phyloP scores from a whole-genome alignment of 2,888 invertebrate species.

The Eristalis arbustorum region DNA sequence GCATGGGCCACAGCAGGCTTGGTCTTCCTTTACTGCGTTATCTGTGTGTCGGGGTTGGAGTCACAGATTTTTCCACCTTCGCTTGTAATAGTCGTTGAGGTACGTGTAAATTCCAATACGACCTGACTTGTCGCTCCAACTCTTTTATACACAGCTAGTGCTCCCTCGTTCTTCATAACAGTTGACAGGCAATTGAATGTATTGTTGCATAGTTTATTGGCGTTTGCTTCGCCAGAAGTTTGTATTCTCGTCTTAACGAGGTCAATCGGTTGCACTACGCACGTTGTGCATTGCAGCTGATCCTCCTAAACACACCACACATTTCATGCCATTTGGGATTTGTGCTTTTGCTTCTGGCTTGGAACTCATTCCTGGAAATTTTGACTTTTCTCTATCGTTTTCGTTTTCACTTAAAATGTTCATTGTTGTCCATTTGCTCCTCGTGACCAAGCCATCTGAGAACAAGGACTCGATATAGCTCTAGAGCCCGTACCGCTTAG shows the following conservation, averaged over 20 bases:
- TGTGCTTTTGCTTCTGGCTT: background rate
- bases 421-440: too few species aligned
- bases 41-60: too few species aligned
- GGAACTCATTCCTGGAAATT: background rate
- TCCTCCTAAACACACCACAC: constrained; percentile 91
- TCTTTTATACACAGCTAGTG: constrained; percentile 93
- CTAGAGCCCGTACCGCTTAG: too few species aligned
- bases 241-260: constrained; percentile 99
- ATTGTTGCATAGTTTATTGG: constrained; percentile 86
- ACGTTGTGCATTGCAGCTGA: constrained; percentile 96
- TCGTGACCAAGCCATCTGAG: too few species aligned
- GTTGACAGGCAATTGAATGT: constrained; percentile 90
- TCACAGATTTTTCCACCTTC: too few species aligned
- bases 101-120: constrained; percentile 96
- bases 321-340: constrained; percentile 83
- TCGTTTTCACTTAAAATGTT: background rate
- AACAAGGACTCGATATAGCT: too few species aligned
- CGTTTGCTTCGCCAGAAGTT: constrained; percentile 89
- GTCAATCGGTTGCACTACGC: constrained; percentile 97
- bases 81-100: constrained; percentile 89
- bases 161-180: constrained; percentile 92
- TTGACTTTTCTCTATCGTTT: background rate
- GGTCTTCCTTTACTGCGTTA: too few species aligned
- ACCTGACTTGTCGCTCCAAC: constrained; percentile 98
- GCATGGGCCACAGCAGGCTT: too few species aligned